These are phyloP conservation scores for Anas capensis DNA, from an alignment of 2,797 vertebrate species.

Conservation along the genomic window DNA sequence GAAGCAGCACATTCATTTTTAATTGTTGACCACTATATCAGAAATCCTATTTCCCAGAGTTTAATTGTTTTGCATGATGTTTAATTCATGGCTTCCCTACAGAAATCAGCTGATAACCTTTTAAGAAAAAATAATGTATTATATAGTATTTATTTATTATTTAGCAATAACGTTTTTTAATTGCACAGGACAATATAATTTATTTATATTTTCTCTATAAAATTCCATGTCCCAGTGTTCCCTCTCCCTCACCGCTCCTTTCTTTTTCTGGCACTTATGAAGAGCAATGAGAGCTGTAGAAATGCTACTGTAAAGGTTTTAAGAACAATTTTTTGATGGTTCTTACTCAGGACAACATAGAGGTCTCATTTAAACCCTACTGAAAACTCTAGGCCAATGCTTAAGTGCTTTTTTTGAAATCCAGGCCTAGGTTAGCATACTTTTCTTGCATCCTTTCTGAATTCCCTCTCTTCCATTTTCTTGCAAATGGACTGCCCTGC, in stretches of 20 bases:
- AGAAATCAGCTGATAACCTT: slow-evolving; percentile 71
- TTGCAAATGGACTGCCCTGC: background rate
- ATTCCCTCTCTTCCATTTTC: background rate
- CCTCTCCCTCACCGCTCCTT: background rate
- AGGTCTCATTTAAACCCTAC: background rate
- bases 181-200: slow-evolving; percentile 47
- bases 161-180: slow-evolving; percentile 66
- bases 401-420: background rate
- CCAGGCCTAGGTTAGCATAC: background rate
- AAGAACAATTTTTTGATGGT: background rate
- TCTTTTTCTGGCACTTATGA: background rate
- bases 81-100: slow-evolving; percentile 71
- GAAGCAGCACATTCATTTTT: slow-evolving; percentile 65
- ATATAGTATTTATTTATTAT: slow-evolving; percentile 77
- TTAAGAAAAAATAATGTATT: slow-evolving; percentile 6
- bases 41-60: slow-evolving; percentile 65
- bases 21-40: slow-evolving; percentile 67
- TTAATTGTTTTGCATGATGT: slow-evolving; percentile 69
- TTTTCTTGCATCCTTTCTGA: background rate
- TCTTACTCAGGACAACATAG: background rate
- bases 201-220: slow-evolving; percentile 62
- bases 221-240: background rate
- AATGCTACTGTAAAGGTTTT: background rate
- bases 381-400: background rate
- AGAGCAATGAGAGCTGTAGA: background rate